Evolutionary conservation across 2,113 vertebrate genomes (phyloP), one percentile per base, ranked within the genome.

Genomic region (Craseonycteris thonglongyai): DNA sequence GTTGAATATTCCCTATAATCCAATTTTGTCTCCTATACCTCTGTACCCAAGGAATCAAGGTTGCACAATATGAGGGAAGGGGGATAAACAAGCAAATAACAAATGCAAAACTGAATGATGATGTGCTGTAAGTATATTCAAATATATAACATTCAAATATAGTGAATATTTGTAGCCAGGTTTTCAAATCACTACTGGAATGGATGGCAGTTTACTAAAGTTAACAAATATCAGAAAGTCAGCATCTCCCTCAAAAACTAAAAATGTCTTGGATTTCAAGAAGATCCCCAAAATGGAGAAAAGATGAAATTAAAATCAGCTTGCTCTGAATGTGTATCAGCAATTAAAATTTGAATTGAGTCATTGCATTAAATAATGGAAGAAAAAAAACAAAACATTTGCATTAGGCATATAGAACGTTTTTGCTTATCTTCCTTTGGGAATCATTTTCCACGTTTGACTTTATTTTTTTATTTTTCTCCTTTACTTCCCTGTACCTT

Each of bases 271-370:
- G 82, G 95, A 97, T 97, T 42, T 86, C 75, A 93, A 93, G 54
- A 96, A 84, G 63, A 95, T 83, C 72, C 24, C 1, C 69, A 69
- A 7, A 94, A 95, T 22, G 69, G 59, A 4, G 26, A 54, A 9
- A 95, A 96, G 51, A 85, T 83, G 90, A 88, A 96, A 93, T 95
- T 74, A 93, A 96, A 90, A 84, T 87, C 56, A 54, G 56, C 81
- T 95, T 88, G 14, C 0, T 82, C 72, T 86, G 79, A 95, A 80
- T 82, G 88, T 6, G 91, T 92, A 86, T 9, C 96, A 95, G 89
- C 95, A 97, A 95, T 95, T 97, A 92, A 96, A 97, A 97, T 95
- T 95, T 93, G 96, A 94, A 78, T 56, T 74, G 58, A 30, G 49
- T 68, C 42, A 68, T 18, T 78, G 22, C 13, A 84, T 56, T 85